These are phyloP conservation scores for Danio albolineatus DNA, from an alignment of 2,797 vertebrate species.

Conservation along the genomic window DNA sequence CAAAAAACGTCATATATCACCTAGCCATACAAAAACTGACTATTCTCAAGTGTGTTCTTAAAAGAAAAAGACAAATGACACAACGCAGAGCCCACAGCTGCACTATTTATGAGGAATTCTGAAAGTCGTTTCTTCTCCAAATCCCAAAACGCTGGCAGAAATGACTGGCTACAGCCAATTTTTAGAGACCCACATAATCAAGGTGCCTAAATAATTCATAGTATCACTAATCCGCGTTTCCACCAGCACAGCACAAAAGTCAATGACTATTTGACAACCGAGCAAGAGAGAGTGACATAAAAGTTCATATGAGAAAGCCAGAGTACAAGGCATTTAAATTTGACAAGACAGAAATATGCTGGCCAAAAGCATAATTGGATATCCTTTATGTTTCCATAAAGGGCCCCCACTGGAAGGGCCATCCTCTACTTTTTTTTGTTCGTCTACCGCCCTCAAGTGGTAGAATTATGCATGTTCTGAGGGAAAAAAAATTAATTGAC, in stretches of 20 bases:
- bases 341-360: slow-evolving; percentile 41
- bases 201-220: slow-evolving; percentile 54
- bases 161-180: slow-evolving; percentile 45
- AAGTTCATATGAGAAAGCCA: slow-evolving; percentile 40
- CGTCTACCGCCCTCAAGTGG: slow-evolving; percentile 77
- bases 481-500: no score
- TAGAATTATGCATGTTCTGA: neutral
- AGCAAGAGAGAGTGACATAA: slow-evolving; percentile 38
- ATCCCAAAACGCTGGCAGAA: slow-evolving; percentile 38
- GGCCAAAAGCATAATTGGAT: slow-evolving; percentile 38
- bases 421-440: slow-evolving; percentile 48
- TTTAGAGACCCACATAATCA: slow-evolving; percentile 50
- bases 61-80: neutral
- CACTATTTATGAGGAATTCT: slow-evolving; percentile 7
- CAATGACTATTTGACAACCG: slow-evolving; percentile 38
- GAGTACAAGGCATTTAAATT: slow-evolving; percentile 43
- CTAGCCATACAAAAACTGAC: neutral
- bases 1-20: neutral
- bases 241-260: slow-evolving; percentile 49
- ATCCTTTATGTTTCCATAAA: slow-evolving; percentile 14
- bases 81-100: neutral
- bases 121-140: slow-evolving; percentile 31
- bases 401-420: neutral
- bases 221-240: slow-evolving; percentile 51
- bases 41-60: neutral